A percentile compares a stretch with the other conserved stretches of the same genome.
phyloP scores from a whole-genome alignment of 2,113 vertebrate species.

The Aegotheles bennettii region DNA sequence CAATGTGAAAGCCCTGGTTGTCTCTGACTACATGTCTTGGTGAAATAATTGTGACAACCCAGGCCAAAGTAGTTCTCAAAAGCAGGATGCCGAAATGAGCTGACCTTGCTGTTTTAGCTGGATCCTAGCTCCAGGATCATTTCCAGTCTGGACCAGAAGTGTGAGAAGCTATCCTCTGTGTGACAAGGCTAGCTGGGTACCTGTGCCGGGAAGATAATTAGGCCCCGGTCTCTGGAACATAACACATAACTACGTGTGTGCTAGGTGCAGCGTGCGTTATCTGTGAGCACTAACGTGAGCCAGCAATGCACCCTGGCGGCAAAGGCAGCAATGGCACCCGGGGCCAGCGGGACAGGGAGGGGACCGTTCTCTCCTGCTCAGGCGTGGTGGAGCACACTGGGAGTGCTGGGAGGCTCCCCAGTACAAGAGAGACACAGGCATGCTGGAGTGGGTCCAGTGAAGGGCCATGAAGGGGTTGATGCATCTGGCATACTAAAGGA shows the following conservation, averaged over 20 bases:
- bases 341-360: neutral
- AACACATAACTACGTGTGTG: accelerated
- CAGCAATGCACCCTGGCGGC: neutral
- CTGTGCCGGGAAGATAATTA: neutral
- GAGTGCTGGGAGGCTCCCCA: neutral
- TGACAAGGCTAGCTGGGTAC: neutral
- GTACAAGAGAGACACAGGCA: neutral
- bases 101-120: neutral
- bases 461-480: neutral
- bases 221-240: neutral
- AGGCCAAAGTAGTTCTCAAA: neutral
- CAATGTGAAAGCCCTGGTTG: neutral
- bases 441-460: neutral
- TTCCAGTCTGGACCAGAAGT: neutral
- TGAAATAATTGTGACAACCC: neutral
- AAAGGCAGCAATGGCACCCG: neutral
- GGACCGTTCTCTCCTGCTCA: neutral
- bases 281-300: neutral
- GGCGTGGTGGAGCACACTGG: neutral
- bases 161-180: neutral
- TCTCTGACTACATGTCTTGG: neutral
- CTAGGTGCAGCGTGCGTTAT: accelerated
- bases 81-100: neutral
- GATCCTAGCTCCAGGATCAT: neutral
- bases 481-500: accelerated